phyloP scores from a whole-genome alignment of 2,888 invertebrate genomes.

The Ennomos quercinarius region DNA sequence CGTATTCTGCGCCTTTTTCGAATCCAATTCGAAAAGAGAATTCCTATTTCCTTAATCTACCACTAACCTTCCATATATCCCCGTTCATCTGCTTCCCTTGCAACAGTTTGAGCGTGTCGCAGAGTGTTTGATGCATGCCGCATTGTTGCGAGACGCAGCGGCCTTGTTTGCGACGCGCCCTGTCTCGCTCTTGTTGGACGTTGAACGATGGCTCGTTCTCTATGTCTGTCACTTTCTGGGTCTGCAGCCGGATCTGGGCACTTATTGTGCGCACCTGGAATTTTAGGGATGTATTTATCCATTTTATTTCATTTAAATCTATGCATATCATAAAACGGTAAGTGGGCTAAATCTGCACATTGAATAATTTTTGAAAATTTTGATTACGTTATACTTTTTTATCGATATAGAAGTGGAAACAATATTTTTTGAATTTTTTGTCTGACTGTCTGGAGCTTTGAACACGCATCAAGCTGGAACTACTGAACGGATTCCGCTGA shows the following conservation, averaged over 20 bases:
- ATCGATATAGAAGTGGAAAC: too few species aligned
- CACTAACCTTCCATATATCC: constrained; percentile 63
- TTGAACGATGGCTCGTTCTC: constrained; percentile 63
- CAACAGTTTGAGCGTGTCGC: constrained; percentile 44
- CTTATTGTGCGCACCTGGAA: constrained; percentile 64
- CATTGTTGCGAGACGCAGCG: constrained; percentile 63
- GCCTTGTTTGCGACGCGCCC: constrained; percentile 47
- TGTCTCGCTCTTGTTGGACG: constrained; percentile 56
- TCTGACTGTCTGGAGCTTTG: too few species aligned
- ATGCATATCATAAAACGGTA: too few species aligned
- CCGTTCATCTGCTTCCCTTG: constrained; percentile 56
- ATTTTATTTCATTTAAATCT: too few species aligned
- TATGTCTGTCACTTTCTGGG: constrained; percentile 61
- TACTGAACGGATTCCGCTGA: too few species aligned
- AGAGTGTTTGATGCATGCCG: constrained; percentile 55
- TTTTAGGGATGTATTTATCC: not conserved
- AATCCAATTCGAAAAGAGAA: too few species aligned
- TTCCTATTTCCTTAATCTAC: not conserved
- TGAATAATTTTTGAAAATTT: too few species aligned
- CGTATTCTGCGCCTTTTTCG: too few species aligned
- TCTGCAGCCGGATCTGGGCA: constrained; percentile 66
- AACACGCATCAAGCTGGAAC: too few species aligned
- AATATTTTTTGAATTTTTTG: too few species aligned
- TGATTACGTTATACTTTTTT: too few species aligned
- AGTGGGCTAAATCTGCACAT: too few species aligned